A percentile compares a stretch with the other conserved stretches of the same genome.
Conservation (phyloP, 1,140 invertebrate genomes). For the Anagrus nilaparvatae region DNA sequence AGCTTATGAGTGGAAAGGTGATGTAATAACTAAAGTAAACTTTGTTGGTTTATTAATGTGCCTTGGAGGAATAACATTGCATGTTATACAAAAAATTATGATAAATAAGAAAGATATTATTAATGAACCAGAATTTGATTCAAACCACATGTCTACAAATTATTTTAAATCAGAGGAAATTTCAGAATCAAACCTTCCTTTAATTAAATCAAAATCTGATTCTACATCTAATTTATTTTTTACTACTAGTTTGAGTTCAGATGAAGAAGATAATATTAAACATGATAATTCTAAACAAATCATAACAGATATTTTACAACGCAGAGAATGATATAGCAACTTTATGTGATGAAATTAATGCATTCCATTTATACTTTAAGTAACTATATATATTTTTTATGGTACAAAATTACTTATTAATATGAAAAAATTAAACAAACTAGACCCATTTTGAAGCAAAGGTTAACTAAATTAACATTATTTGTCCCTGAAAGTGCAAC, state of each 20-base stretch:
- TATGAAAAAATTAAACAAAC: no score
- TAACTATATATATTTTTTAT: no score
- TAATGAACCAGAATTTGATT: constrained; percentile 33
- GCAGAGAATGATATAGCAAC: constrained; percentile 35
- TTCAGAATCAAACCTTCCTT: constrained; percentile 30
- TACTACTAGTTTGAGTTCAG: constrained; percentile 36
- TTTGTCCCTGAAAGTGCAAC: no score
- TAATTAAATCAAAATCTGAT: constrained; percentile 33
- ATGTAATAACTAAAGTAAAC: constrained; percentile 74
- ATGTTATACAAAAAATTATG: constrained; percentile 69
- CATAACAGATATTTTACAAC: constrained; percentile 38
- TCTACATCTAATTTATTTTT: constrained; percentile 37
- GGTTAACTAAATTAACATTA: no score
- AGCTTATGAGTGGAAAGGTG: constrained; percentile 76
- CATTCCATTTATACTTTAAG: no score
- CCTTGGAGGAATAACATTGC: constrained; percentile 76
- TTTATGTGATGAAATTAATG: no score
- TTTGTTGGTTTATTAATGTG: constrained; percentile 78
- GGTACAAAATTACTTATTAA: no score
- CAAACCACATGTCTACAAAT: constrained; percentile 26
- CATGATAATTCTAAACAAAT: constrained; percentile 36
- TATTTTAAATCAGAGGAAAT: constrained; percentile 27
- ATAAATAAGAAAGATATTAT: constrained; percentile 23
- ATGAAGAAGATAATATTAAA: constrained; percentile 33
- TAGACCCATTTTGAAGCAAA: no score